phyloP scores from a whole-genome alignment of 2,797 vertebrate species.

The Falco berigora region DNA sequence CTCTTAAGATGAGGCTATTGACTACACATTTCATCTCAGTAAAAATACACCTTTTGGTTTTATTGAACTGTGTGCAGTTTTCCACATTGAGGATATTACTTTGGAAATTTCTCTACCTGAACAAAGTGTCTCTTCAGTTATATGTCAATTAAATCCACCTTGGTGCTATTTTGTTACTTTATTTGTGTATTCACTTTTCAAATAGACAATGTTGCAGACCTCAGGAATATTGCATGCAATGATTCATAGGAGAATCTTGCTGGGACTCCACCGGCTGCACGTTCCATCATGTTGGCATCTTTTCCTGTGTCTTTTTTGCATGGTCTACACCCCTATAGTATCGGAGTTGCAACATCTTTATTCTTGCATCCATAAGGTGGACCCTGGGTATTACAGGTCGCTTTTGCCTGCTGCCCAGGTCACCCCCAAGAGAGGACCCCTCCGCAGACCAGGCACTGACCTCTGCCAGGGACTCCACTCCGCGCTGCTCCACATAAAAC shows the following conservation, averaged over 20 bases:
- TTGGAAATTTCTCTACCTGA: neutral
- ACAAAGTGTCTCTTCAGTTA: neutral
- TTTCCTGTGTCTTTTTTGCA: neutral
- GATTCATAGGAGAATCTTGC: neutral
- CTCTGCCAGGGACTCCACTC: fast-evolving
- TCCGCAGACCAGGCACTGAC: fast-evolving
- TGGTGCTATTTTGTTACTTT: neutral
- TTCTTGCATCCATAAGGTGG: neutral
- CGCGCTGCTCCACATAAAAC: neutral
- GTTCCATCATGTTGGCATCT: neutral
- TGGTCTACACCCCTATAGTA: neutral
- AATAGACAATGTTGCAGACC: neutral
- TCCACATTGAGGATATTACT: neutral
- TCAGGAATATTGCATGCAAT: neutral
- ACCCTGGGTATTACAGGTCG: neutral
- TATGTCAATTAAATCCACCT: neutral
- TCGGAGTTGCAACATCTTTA: neutral
- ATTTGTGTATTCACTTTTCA: neutral
- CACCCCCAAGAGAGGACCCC: neutral
- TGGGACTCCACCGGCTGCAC: neutral
- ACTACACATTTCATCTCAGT: neutral
- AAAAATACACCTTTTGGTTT: neutral
- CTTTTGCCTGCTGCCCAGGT: neutral
- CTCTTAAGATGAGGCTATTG: neutral
- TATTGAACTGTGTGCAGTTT: neutral